Conservation (phyloP, 1,140 invertebrate species). For the Leptinotarsa undecemlineata region DNA sequence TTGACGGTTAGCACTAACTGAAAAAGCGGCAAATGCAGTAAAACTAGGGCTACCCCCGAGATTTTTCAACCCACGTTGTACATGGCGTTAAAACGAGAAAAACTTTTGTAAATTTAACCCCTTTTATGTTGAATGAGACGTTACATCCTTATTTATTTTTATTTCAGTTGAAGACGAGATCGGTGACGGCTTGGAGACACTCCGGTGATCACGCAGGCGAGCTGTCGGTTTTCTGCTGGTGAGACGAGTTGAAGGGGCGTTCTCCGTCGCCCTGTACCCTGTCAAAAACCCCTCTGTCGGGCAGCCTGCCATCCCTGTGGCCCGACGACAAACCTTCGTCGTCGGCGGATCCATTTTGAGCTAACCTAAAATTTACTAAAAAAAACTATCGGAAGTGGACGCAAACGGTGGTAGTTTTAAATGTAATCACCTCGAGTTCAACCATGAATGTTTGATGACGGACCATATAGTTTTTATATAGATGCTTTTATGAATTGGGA, state of each 20-base stretch:
- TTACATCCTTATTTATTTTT: background rate
- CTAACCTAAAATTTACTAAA: conserved; percentile 29
- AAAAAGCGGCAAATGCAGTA: too few relatives aligned
- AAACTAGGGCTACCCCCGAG: too few relatives aligned
- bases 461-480: conserved; percentile 12
- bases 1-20: too few relatives aligned
- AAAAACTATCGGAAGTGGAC: conserved; percentile 22
- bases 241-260: conserved; percentile 57
- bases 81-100: too few relatives aligned
- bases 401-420: conserved; percentile 25
- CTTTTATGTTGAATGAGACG: too few relatives aligned
- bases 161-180: conserved; percentile 68
- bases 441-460: conserved; percentile 25
- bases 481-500: background rate
- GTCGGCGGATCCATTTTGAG: conserved; percentile 4
- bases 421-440: conserved; percentile 37
- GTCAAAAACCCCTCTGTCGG: conserved; percentile 28
- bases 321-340: conserved; percentile 29
- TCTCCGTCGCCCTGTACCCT: conserved; percentile 44
- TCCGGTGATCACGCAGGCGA: conserved; percentile 69
- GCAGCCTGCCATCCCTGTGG: conserved; percentile 45
- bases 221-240: conserved; percentile 76
- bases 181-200: conserved; percentile 70
- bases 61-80: too few relatives aligned
- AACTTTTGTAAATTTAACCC: too few relatives aligned